Percentiles rank a stretch among this genome's conserved stretches.
Conservation (phyloP, 2,888 invertebrate genomes). For the Mesoligia furuncula region DNA sequence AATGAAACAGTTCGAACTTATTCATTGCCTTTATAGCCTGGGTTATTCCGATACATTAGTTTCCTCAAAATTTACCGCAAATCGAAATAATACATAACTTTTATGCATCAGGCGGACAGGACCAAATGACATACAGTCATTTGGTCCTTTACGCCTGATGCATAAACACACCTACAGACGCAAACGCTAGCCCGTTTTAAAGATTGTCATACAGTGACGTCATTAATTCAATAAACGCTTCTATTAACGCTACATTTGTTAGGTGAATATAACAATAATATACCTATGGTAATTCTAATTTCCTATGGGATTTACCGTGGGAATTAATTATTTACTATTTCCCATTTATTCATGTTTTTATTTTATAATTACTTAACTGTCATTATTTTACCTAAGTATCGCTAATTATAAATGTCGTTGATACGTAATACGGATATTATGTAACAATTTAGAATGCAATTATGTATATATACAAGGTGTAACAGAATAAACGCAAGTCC, state of each 20-base stretch:
- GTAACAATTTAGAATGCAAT: neutral
- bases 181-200: slow-evolving; percentile 7
- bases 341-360: neutral
- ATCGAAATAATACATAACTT: slow-evolving; percentile 11
- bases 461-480: neutral
- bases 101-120: slow-evolving; percentile 34
- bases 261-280: slow-evolving; percentile 27
- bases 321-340: slow-evolving; percentile 26
- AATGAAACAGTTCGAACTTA: neutral
- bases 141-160: neutral
- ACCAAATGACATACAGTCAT: slow-evolving; percentile 42
- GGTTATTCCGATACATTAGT: slow-evolving; percentile 42
- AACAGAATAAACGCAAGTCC: too few relatives aligned
- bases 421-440: neutral
- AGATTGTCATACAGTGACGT: slow-evolving; percentile 40
- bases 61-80: slow-evolving; percentile 27
- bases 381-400: neutral
- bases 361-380: neutral
- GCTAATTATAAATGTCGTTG: slow-evolving; percentile 16
- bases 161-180: slow-evolving; percentile 26
- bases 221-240: slow-evolving; percentile 10
- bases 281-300: slow-evolving; percentile 43
- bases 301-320: slow-evolving; percentile 31
- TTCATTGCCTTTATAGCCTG: slow-evolving; percentile 23
- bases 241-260: neutral